phyloP scores from a whole-genome alignment of 2,797 vertebrate genomes.

The Sciurus vulgaris region DNA sequence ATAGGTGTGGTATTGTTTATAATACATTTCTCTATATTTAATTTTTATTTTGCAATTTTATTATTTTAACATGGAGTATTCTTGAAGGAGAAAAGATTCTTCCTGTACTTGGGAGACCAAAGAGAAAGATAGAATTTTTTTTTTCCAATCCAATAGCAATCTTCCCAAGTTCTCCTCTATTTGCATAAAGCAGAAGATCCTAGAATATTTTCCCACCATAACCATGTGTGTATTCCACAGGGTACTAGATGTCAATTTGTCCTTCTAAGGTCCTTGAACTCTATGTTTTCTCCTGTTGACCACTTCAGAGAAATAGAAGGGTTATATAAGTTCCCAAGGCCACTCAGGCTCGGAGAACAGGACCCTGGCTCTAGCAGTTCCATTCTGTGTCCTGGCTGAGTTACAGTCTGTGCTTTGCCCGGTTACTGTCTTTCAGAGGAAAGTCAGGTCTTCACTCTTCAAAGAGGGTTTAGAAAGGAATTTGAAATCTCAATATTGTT shows the following conservation, averaged over 20 bases:
- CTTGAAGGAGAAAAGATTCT: background rate
- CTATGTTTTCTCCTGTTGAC: background rate
- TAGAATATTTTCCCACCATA: background rate
- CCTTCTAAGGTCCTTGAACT: no score
- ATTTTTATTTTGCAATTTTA: background rate
- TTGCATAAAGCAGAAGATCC: background rate
- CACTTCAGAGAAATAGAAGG: background rate
- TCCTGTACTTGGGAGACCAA: background rate
- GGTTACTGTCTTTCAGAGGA: background rate
- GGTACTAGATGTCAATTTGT: accelerated
- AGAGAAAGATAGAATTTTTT: background rate
- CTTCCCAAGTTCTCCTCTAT: background rate
- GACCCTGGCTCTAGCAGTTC: background rate
- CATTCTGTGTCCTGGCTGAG: background rate
- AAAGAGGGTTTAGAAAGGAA: background rate
- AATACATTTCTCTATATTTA: background rate
- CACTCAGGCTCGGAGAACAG: no score
- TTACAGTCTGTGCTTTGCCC: background rate
- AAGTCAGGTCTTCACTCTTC: background rate
- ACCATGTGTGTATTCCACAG: accelerated
- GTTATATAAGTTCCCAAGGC: accelerated
- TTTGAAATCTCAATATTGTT: background rate
- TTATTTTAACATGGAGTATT: background rate
- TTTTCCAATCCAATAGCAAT: background rate
- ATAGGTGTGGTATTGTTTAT: background rate